Evolutionary conservation across 2,888 invertebrate species (phyloP).

Genomic region (Andrena hattorfiana): DNA sequence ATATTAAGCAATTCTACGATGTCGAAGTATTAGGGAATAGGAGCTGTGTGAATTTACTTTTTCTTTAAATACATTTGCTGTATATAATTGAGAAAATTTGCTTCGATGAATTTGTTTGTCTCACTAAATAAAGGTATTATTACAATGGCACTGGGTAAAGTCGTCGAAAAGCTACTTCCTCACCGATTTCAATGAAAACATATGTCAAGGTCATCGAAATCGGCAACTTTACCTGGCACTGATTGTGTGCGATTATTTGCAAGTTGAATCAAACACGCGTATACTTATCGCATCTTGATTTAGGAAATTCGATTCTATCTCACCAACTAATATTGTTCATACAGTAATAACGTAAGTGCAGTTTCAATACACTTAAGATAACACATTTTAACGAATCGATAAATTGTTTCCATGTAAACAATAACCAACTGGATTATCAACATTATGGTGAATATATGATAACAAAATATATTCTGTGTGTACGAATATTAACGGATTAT

Average conservation of each 20-base stretch:
- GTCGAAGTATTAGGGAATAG: slow-evolving; percentile 46
- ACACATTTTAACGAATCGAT: slow-evolving; percentile 36
- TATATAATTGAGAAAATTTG: slow-evolving; percentile 70
- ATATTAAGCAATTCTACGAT: slow-evolving; percentile 25
- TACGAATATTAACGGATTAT: slow-evolving; percentile 51
- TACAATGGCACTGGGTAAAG: slow-evolving; percentile 28
- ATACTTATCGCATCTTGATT: slow-evolving; percentile 56
- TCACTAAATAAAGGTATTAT: slow-evolving; percentile 33
- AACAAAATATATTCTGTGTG: slow-evolving; percentile 57
- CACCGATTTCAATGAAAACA: too few relatives aligned
- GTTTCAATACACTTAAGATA: slow-evolving; percentile 47
- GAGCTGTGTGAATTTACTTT: slow-evolving; percentile 66
- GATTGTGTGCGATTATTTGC: slow-evolving; percentile 47
- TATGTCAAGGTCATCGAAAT: too few relatives aligned
- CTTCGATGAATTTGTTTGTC: slow-evolving; percentile 45
- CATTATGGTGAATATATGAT: slow-evolving; percentile 51
- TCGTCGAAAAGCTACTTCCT: too few relatives aligned
- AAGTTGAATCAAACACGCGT: slow-evolving; percentile 49
- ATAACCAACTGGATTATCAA: slow-evolving; percentile 46
- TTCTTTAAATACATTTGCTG: slow-evolving; percentile 72
- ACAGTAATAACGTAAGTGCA: slow-evolving; percentile 50
- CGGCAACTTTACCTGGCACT: slow-evolving; percentile 15
- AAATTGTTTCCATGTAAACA: slow-evolving; percentile 47
- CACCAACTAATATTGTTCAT: slow-evolving; percentile 39
- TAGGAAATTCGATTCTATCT: slow-evolving; percentile 44